Evolutionary conservation across 2,888 invertebrate genomes (phyloP), one percentile per base, ranked within the genome.

Genomic region (Nomada goodeniana): DNA sequence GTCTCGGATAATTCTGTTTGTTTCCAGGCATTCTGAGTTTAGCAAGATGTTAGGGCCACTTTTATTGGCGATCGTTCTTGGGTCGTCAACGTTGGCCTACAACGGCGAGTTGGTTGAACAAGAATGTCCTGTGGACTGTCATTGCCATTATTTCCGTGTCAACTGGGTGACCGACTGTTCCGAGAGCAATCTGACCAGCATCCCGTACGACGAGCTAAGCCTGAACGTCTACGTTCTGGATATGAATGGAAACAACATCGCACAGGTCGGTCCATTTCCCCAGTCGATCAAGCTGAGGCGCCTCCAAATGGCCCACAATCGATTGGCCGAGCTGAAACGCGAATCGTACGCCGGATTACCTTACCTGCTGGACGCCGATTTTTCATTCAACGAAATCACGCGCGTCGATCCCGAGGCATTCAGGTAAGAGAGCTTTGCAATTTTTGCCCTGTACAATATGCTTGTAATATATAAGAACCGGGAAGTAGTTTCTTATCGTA

Each of bases 161-260:
- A 96, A 96, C 94, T 96, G 96, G 96, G 96, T 96, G 89, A 96
- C 96, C 2, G 96, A 96, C 91, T 96, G 96, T 89, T 96, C 96
- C 0, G 96, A 96, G 89, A 96, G 96, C 93, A 96, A 96, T 93
- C 94, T 96, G 76, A 96, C 96, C 0, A 95, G 95, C 80, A 95
- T 96, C 44, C 96, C 96, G 0, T 96, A 96, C 90, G 95, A 96
- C 72, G 96, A 96, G 89, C 95, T 96, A 76, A 96, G 96, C 90
- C 94, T 95, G 55, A 96, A 96, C 91, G 96, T 96, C 64, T 96
- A 97, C 93, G 94, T 96, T 82, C 93, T 97, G 86, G 96, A 97
- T 88, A 94, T 96, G 92, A 96, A 96, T 90, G 96, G 96, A 57
- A 96, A 96, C 92, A 95, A 96, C 86, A 95, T 97, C 84, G 95